These are phyloP conservation scores for Gisinianus flammeolus DNA, from an alignment of 2,888 invertebrate species.

Conservation along the genomic window DNA sequence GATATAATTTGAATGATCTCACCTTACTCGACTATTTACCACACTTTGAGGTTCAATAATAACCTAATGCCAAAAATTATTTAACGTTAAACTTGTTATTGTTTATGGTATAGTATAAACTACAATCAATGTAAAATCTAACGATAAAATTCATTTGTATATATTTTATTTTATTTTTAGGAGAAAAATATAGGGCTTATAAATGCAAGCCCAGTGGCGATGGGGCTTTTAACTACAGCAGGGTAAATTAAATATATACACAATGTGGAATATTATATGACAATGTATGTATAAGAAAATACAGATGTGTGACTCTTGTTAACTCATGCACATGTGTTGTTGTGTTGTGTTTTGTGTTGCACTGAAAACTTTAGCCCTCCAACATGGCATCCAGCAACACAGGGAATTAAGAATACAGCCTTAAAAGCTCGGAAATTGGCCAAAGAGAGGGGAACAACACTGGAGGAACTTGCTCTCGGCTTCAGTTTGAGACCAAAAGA, in stretches of 20 bases:
- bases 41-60: slow-evolving; percentile 72
- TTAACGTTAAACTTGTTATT: neutral
- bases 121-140: too few species aligned
- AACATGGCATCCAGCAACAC: slow-evolving; percentile 79
- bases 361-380: too few species aligned
- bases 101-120: too few species aligned
- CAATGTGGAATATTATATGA: too few species aligned
- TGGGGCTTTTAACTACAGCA: slow-evolving; percentile 79
- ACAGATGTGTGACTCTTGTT: too few species aligned
- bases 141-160: slow-evolving; percentile 34
- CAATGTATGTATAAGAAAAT: too few species aligned
- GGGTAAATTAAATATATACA: too few species aligned
- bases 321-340: too few species aligned
- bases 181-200: slow-evolving; percentile 76
- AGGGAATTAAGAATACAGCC: slow-evolving; percentile 70
- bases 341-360: too few species aligned
- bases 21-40: slow-evolving; percentile 74
- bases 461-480: slow-evolving; percentile 48
- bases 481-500: slow-evolving; percentile 51
- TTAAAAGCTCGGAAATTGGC: slow-evolving; percentile 65
- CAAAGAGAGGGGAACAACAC: slow-evolving; percentile 52
- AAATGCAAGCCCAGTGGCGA: slow-evolving; percentile 79
- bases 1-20: slow-evolving; percentile 80
- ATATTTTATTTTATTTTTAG: slow-evolving; percentile 62
- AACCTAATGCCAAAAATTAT: neutral